Percentiles rank a stretch among this genome's conserved stretches.
phyloP scores from a whole-genome alignment of 2,888 invertebrate genomes.

The Thelaira solivaga region DNA sequence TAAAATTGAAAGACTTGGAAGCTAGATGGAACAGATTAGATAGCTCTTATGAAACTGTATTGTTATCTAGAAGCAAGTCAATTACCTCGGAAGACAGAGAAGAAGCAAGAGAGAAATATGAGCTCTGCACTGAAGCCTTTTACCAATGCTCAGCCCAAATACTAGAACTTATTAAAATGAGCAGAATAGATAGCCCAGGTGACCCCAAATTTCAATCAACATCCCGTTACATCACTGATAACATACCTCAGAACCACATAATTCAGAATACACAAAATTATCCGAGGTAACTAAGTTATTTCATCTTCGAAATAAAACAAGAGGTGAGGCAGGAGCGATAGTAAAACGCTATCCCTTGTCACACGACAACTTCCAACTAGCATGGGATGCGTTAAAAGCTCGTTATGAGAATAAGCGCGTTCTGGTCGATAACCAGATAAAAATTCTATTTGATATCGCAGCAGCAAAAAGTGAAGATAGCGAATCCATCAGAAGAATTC shows the following conservation, averaged over 20 bases:
- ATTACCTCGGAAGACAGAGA: neutral
- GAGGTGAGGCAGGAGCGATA: no score
- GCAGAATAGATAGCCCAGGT: neutral
- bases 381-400: neutral
- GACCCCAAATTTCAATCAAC: neutral
- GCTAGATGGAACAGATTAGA: neutral
- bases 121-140: neutral
- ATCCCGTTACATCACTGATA: neutral
- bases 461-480: neutral
- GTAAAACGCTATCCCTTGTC: neutral
- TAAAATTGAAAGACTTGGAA: neutral
- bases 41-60: neutral
- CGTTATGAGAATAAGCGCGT: slow-evolving; percentile 4
- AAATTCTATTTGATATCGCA: neutral
- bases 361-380: neutral
- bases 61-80: neutral
- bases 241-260: neutral
- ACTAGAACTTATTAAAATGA: neutral
- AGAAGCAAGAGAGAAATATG: neutral
- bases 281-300: no score
- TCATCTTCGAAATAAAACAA: no score
- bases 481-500: neutral
- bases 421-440: neutral
- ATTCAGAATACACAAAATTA: no score
- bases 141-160: neutral